Percentiles rank a stretch among this genome's conserved stretches.
phyloP scores from a whole-genome alignment of 2,797 vertebrate species.

The Gobio occitaniae region DNA sequence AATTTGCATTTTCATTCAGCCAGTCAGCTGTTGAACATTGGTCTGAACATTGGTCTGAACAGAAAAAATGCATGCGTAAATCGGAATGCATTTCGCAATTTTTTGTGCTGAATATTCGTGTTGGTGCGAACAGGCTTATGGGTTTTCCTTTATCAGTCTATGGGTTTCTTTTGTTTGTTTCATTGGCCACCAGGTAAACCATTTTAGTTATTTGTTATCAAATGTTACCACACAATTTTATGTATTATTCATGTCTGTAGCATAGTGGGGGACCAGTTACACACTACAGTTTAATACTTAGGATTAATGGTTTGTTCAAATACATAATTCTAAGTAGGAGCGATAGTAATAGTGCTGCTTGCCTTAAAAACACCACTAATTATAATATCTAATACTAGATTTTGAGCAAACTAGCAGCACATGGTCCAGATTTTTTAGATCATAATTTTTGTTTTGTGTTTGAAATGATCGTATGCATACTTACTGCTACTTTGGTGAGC shows the following conservation, averaged over 20 bases:
- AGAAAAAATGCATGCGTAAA: background rate
- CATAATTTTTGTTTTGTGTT: background rate
- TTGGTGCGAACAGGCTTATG: background rate
- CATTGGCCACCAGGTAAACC: background rate
- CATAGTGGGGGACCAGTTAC: background rate
- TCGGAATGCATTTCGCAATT: too few relatives aligned
- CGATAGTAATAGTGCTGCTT: background rate
- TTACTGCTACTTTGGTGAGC: slow-evolving; percentile 85
- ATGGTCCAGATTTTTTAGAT: background rate
- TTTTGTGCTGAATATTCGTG: background rate
- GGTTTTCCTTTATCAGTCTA: background rate
- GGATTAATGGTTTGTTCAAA: background rate
- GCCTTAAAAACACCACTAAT: background rate
- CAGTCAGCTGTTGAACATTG: background rate
- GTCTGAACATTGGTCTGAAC: background rate
- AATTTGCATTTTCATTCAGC: background rate
- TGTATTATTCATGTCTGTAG: background rate
- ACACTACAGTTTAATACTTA: background rate
- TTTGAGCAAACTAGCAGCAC: too few relatives aligned
- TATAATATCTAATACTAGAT: background rate
- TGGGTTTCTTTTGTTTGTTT: background rate
- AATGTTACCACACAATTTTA: background rate
- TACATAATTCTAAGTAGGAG: background rate
- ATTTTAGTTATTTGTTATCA: background rate
- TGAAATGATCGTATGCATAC: slow-evolving; percentile 67